phyloP scores from a whole-genome alignment of 2,113 vertebrate genomes.

The Eulemur rufifrons region DNA sequence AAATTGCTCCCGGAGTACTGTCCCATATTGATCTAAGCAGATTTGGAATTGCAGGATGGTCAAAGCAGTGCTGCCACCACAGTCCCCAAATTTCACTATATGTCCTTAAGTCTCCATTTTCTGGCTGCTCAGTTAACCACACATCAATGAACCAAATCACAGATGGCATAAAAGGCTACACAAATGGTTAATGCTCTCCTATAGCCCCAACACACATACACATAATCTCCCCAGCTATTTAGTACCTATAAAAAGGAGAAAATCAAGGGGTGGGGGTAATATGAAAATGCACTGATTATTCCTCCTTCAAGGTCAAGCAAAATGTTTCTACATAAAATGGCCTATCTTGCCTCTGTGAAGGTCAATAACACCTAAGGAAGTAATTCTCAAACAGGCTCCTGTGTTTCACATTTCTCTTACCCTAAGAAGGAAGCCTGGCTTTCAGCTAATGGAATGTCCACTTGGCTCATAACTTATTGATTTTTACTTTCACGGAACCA shows the following conservation, averaged over 20 bases:
- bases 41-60: neutral
- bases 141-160: neutral
- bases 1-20: neutral
- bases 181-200: neutral
- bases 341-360: neutral
- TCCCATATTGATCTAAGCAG: neutral
- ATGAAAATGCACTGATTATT: neutral
- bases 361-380: neutral
- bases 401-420: neutral
- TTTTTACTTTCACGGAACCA: constrained; percentile 47
- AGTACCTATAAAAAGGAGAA: neutral
- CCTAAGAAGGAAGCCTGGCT: constrained; percentile 3
- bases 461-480: constrained; percentile 45
- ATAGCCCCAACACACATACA: neutral
- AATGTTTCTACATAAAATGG: neutral
- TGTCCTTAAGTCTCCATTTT: neutral
- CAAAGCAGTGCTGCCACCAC: neutral
- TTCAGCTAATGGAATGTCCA: constrained; percentile 54
- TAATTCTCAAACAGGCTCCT: neutral
- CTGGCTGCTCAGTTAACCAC: neutral
- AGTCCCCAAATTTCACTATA: neutral
- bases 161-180: neutral
- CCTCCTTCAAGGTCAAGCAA: neutral
- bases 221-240: neutral
- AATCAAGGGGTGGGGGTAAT: neutral